Conservation (phyloP, 2,888 invertebrate genomes). For the Mylabris sibirica region DNA sequence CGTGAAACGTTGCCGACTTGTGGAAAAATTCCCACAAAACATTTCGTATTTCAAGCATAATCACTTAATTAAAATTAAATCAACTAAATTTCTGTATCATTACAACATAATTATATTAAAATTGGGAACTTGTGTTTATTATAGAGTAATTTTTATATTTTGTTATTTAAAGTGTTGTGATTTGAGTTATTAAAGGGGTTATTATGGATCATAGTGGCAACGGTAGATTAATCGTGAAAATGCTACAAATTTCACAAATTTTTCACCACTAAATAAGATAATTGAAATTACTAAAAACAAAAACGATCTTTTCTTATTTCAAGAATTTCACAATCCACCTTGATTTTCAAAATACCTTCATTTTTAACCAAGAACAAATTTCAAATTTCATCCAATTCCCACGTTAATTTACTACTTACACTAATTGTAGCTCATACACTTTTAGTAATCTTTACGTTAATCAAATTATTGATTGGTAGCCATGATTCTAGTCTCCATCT, state of each 20-base stretch:
- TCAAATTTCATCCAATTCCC: background rate
- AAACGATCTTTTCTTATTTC: background rate
- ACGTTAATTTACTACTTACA: background rate
- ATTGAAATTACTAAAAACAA: background rate
- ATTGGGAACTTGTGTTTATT: no score
- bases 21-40: no score
- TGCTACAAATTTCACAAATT: constrained; percentile 61
- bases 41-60: no score
- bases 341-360: background rate
- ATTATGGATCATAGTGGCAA: no score
- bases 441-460: background rate
- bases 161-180: no score
- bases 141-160: no score
- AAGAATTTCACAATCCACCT: background rate
- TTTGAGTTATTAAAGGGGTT: no score
- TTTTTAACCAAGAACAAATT: background rate
- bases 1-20: background rate
- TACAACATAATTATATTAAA: no score
- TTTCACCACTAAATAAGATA: background rate
- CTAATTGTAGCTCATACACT: background rate
- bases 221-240: constrained; percentile 43
- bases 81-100: no score
- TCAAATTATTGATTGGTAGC: background rate
- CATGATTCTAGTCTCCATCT: background rate
- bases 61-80: no score